A percentile compares a stretch with the other conserved stretches of the same genome.
These are phyloP conservation scores for Dicentrarchus labrax DNA, from an alignment of 2,113 vertebrate genomes.

Conservation along the genomic window DNA sequence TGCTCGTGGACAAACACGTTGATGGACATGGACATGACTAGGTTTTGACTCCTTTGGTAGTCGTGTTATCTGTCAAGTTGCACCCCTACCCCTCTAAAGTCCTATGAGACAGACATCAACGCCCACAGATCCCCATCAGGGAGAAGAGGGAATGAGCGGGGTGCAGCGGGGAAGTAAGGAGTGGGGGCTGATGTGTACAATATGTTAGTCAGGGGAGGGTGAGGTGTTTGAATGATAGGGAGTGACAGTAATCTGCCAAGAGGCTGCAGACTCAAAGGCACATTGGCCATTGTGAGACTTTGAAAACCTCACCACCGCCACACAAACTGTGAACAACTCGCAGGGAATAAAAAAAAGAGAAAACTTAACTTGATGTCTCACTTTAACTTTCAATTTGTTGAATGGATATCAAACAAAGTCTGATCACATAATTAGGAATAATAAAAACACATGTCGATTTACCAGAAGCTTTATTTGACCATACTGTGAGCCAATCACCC, in stretches of 20 bases:
- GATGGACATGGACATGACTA: constrained; percentile 56
- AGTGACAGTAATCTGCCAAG: constrained; percentile 70
- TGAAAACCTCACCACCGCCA: constrained; percentile 3
- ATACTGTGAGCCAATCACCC: constrained; percentile 25
- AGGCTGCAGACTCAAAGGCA: constrained; percentile 72
- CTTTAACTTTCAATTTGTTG: constrained; percentile 36
- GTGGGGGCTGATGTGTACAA: constrained; percentile 50
- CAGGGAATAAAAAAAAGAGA: constrained; percentile 14
- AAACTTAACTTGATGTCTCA: constrained; percentile 37
- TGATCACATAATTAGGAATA: constrained; percentile 4
- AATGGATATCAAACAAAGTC: constrained; percentile 32
- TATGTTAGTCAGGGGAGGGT: constrained; percentile 57
- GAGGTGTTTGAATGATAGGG: constrained; percentile 71
- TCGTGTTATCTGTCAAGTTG: constrained; percentile 64
- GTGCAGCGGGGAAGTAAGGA: not conserved
- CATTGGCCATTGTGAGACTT: constrained; percentile 52
- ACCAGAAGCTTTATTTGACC: constrained; percentile 28
- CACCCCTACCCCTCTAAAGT: constrained; percentile 33
- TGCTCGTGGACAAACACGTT: constrained; percentile 9
- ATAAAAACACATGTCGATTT: constrained; percentile 23
- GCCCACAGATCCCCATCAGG: constrained; percentile 61
- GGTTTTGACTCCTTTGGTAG: constrained; percentile 52
- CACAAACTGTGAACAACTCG: constrained; percentile 14
- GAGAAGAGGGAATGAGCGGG: not conserved
- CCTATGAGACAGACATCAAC: constrained; percentile 57